Base-by-base conservation (phyloP, 2,888 invertebrate genomes). In the Chaetogeoica ovagalla region DNA sequence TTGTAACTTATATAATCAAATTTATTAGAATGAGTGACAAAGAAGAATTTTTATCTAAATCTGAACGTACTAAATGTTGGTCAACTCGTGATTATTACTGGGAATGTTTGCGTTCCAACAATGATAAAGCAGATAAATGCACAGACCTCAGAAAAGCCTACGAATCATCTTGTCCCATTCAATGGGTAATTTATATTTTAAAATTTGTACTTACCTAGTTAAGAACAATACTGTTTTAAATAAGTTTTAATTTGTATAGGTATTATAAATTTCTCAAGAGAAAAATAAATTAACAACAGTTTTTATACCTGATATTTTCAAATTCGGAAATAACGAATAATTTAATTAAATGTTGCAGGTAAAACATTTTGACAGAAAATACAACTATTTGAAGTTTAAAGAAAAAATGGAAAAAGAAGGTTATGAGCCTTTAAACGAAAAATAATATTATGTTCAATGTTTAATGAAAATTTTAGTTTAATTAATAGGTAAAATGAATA, bases 291-390 rank as follows among this genome's bases (percentile, higher is more conserved):
- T 6, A 52, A 52, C 17, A 52, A 52, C 17, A 52, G 13, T 52
- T 15, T 43, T 43, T 43, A 43, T 43, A 52, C 13, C 13, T 52
- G 52, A 6, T 13, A 17, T 11, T 52, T 30, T 0, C 13, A 15
- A 52, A 52, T 2, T 52, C 1, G 17, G 59, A 72, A 43, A 43
- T 43, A 43, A 43, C 43, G 6, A 62, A 39, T 75, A n/a, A 68
- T 74, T 63, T 4, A 55, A 55, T 66, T 59, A 82, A 82, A 82
- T 84, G 83, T 85, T 85, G 17, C 85, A 89, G 91, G 89, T 97
- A 66, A 93, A 94, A 86, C 96, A 97, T 88, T 97, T 97, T 87
- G 96, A 96, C 88, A 91, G 95, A 84, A 95, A 94, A 87, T 88
- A 95, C 85, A 93, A 93, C 84, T 97, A 94, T 87, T 89, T 95